Percentiles rank a stretch among this genome's conserved stretches.
These are phyloP conservation scores for Hippocampus zosterae DNA, from an alignment of 2,113 vertebrate genomes.

Conservation along the genomic window DNA sequence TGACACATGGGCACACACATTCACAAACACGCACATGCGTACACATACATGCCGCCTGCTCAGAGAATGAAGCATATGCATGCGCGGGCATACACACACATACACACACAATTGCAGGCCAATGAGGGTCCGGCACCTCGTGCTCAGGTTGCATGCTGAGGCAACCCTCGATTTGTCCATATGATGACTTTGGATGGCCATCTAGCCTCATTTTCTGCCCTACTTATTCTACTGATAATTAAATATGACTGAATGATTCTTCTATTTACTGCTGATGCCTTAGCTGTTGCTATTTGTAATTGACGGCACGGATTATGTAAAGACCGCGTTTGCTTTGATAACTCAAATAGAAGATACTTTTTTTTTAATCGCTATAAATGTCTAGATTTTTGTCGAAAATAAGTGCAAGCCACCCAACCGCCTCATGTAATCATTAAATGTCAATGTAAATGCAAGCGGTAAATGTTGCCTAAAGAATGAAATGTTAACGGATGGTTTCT, in stretches of 20 bases:
- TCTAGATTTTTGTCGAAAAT: no score
- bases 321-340: not conserved
- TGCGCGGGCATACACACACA: slow-evolving; percentile 11
- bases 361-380: no score
- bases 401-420: no score
- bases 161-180: slow-evolving; percentile 54
- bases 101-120: slow-evolving; percentile 21
- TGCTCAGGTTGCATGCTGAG: slow-evolving; percentile 37
- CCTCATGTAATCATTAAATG: no score
- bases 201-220: slow-evolving; percentile 7
- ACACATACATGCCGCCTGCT: slow-evolving; percentile 29
- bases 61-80: slow-evolving; percentile 28
- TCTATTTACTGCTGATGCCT: not conserved
- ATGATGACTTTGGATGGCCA: slow-evolving; percentile 44
- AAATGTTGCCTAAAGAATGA: no score
- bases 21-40: slow-evolving; percentile 29
- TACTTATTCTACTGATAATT: slow-evolving; percentile 11
- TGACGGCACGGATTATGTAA: not conserved
- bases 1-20: slow-evolving; percentile 37
- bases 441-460: no score
- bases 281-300: not conserved
- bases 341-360: not conserved
- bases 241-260: not conserved
- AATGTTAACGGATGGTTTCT: no score
- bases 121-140: slow-evolving; percentile 29